phyloP scores from a whole-genome alignment of 1,140 invertebrate genomes.

The Chlorops oryzae region DNA sequence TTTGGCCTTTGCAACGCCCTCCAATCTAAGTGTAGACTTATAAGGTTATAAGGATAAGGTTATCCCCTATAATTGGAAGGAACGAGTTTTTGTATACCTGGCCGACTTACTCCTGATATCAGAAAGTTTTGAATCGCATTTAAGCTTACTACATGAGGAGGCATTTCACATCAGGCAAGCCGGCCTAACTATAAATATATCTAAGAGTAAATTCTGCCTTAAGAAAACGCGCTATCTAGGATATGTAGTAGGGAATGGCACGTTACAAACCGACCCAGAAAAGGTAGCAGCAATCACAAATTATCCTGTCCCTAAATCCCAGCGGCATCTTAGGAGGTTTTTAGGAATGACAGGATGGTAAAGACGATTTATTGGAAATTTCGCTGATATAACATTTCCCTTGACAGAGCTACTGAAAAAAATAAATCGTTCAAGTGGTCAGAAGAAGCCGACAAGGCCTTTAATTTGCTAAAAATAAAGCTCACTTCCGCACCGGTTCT shows the following conservation, averaged over 20 bases:
- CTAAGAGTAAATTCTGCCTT: slow-evolving; percentile 45
- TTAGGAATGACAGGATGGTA: slow-evolving; percentile 5
- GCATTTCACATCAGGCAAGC: slow-evolving; percentile 1
- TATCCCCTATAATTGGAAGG: slow-evolving; percentile 1
- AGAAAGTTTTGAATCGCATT: slow-evolving; percentile 2
- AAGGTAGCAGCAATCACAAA: not conserved
- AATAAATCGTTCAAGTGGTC: not conserved
- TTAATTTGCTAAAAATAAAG: not conserved
- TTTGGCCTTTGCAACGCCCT: slow-evolving; percentile 8
- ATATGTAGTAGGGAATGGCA: slow-evolving; percentile 21
- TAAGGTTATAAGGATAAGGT: slow-evolving; percentile 10
- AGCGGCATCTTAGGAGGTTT: slow-evolving; percentile 1
- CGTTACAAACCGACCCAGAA: slow-evolving; percentile 30
- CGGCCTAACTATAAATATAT: slow-evolving; percentile 11
- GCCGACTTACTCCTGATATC: slow-evolving; percentile 12
- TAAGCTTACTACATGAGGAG: slow-evolving; percentile 3
- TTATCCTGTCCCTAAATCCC: not conserved
- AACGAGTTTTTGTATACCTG: slow-evolving; percentile 13
- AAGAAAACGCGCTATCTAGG: slow-evolving; percentile 7
- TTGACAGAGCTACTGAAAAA: slow-evolving; percentile 3
- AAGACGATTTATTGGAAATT: slow-evolving; percentile 1
- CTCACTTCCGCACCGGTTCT: not conserved
- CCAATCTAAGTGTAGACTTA: slow-evolving; percentile 3
- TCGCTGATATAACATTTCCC: not conserved
- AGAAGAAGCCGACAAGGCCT: slow-evolving; percentile 1